Percentiles rank a stretch among this genome's conserved stretches.
These are phyloP conservation scores for Gadus chalcogrammus DNA, from an alignment of 2,113 vertebrate species.

Conservation along the genomic window DNA sequence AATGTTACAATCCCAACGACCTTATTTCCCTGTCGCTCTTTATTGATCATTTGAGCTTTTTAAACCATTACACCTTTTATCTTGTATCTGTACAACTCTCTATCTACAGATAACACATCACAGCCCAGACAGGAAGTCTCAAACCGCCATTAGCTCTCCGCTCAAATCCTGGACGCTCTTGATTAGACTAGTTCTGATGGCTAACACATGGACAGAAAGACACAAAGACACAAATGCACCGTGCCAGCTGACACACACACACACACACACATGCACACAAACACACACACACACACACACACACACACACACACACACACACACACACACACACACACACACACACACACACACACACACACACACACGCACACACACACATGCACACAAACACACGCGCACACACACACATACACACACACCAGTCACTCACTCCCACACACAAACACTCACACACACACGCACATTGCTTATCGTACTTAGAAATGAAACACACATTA, in stretches of 20 bases:
- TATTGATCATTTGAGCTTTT: not conserved
- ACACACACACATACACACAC: slow-evolving; percentile 4
- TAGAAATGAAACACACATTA: too few relatives aligned
- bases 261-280: not conserved
- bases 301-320: not conserved
- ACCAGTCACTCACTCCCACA: not conserved
- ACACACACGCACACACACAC: not conserved
- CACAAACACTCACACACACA: not conserved
- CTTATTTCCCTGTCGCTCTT: slow-evolving; percentile 11
- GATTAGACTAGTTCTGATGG: slow-evolving; percentile 59
- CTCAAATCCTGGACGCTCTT: slow-evolving; percentile 38
- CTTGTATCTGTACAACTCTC: slow-evolving; percentile 15
- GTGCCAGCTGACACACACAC: slow-evolving; percentile 7
- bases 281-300: slow-evolving; percentile 9
- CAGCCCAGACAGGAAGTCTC: slow-evolving; percentile 48
- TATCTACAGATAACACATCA: slow-evolving; percentile 46
- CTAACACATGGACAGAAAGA: slow-evolving; percentile 9
- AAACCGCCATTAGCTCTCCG: slow-evolving; percentile 49
- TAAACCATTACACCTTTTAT: slow-evolving; percentile 2
- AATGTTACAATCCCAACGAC: not conserved
- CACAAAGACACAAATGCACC: not conserved
- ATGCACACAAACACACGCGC: slow-evolving; percentile 2
- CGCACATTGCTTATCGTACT: too few relatives aligned
- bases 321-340: not conserved
- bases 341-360: slow-evolving; percentile 2